Conservation (phyloP, 2,113 vertebrate species). For the Sminthopsis crassicaudata region DNA sequence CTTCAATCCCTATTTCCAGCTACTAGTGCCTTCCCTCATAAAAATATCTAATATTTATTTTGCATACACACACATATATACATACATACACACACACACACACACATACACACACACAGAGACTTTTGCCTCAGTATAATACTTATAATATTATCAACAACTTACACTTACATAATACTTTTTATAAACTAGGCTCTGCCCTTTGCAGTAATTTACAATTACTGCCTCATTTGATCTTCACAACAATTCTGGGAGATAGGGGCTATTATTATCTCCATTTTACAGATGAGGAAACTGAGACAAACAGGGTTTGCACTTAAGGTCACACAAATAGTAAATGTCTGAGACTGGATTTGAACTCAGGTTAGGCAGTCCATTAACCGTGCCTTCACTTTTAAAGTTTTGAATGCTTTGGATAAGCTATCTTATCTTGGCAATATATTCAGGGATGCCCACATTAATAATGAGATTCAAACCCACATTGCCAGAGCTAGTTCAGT, state of each 20-base stretch:
- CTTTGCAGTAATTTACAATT: neutral
- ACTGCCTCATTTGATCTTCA: neutral
- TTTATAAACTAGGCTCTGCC: neutral
- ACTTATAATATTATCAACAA: neutral
- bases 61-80: neutral
- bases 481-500: too few relatives aligned
- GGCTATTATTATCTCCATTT: neutral
- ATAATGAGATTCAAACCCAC: too few relatives aligned
- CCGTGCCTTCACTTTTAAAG: neutral
- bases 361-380: neutral
- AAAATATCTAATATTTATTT: neutral
- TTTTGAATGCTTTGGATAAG: too few relatives aligned
- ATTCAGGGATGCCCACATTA: too few relatives aligned
- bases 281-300: neutral
- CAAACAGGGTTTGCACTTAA: neutral
- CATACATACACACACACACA: neutral
- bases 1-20: neutral
- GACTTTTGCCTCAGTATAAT: neutral
- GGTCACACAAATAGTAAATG: neutral
- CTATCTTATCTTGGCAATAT: too few relatives aligned
- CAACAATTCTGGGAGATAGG: neutral
- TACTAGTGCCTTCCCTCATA: neutral
- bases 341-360: neutral
- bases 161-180: neutral
- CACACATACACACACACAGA: neutral